Percentiles rank a stretch among this genome's conserved stretches.
Conservation (phyloP, 2,888 invertebrate species). For the Drosophila prolongata region DNA sequence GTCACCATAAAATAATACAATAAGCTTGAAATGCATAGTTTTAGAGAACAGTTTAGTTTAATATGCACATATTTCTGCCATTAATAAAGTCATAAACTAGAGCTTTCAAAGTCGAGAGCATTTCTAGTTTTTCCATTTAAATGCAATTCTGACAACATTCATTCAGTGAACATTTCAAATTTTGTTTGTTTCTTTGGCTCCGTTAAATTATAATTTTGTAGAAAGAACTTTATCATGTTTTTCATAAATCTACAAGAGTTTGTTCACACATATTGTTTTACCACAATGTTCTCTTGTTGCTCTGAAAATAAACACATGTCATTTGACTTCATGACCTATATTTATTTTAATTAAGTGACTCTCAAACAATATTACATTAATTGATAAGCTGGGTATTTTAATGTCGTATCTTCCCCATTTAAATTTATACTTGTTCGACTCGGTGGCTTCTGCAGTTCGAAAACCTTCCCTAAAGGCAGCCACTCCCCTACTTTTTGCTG, state of each 20-base stretch:
- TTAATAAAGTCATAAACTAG: slow-evolving; percentile 13
- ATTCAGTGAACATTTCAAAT: background rate
- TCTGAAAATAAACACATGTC: too few species aligned
- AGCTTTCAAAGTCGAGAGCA: slow-evolving; percentile 4
- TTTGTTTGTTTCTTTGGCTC: too few species aligned
- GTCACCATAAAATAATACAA: background rate
- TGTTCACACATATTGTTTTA: too few species aligned
- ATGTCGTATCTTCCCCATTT: background rate
- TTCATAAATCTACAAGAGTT: too few species aligned
- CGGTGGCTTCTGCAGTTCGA: slow-evolving; percentile 18
- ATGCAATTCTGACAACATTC: background rate
- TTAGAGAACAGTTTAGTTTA: slow-evolving; percentile 8
- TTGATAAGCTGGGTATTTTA: slow-evolving; percentile 1
- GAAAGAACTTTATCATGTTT: too few species aligned
- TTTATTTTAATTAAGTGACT: too few species aligned
- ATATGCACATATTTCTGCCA: slow-evolving; percentile 23
- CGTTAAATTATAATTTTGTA: too few species aligned
- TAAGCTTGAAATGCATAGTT: slow-evolving; percentile 10
- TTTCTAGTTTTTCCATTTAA: slow-evolving; percentile 5
- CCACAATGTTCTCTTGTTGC: too few species aligned
- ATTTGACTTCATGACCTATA: too few species aligned
- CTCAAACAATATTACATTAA: too few species aligned
- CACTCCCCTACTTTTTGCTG: slow-evolving; percentile 14
- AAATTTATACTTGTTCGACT: slow-evolving; percentile 19
- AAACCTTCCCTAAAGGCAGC: slow-evolving; percentile 38